Conservation (phyloP, 2,888 invertebrate species). For the Chaitophorus viminalis region DNA sequence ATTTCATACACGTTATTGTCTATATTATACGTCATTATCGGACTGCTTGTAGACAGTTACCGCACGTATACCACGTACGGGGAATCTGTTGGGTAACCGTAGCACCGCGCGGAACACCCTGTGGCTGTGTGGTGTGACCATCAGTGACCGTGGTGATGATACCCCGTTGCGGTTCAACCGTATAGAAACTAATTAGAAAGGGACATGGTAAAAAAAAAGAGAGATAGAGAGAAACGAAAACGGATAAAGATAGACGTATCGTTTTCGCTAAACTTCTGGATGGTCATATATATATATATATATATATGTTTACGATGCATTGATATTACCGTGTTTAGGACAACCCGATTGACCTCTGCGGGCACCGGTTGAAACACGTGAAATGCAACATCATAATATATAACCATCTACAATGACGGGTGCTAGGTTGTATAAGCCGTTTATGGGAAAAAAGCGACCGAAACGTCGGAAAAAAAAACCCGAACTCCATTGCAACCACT, state of each 20-base stretch:
- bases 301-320: too few relatives aligned
- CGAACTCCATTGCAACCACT: not conserved
- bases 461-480: not conserved
- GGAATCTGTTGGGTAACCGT: not conserved
- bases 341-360: not conserved
- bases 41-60: not conserved
- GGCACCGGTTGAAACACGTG: not conserved
- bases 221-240: too few relatives aligned
- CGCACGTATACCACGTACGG: not conserved
- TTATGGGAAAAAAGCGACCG: not conserved
- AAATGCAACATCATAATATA: not conserved
- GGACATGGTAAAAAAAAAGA: too few relatives aligned
- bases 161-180: not conserved
- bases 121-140: not conserved
- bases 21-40: not conserved
- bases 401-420: not conserved
- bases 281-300: not conserved
- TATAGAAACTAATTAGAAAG: too few relatives aligned
- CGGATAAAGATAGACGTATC: too few relatives aligned
- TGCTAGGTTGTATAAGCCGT: not conserved
- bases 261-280: not conserved
- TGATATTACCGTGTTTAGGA: not conserved
- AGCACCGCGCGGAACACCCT: not conserved
- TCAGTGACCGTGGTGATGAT: not conserved
- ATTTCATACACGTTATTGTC: too few relatives aligned